Percentiles rank a stretch among this genome's conserved stretches.
These are phyloP conservation scores for Netelia fuscicornis DNA, from an alignment of 2,888 invertebrate species.

Conservation along the genomic window DNA sequence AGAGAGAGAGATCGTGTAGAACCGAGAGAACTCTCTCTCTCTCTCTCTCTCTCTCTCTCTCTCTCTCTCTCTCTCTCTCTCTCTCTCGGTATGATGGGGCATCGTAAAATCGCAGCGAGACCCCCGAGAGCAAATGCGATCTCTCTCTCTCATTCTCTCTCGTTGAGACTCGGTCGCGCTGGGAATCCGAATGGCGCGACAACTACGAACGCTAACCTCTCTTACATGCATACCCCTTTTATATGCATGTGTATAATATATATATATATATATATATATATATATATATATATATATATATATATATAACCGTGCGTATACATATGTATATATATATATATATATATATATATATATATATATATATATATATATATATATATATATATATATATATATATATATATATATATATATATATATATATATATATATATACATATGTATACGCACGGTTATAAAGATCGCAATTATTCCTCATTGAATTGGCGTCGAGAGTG, in stretches of 20 bases:
- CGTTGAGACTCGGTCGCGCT: slow-evolving; percentile 40
- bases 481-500: slow-evolving; percentile 65
- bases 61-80: not conserved
- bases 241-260: slow-evolving; percentile 15
- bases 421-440: not conserved
- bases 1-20: not conserved
- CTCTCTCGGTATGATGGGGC: slow-evolving; percentile 9
- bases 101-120: slow-evolving; percentile 55
- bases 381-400: slow-evolving; percentile 13
- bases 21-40: slow-evolving; percentile 2
- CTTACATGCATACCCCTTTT: slow-evolving; percentile 13
- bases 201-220: slow-evolving; percentile 51
- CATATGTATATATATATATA: slow-evolving; percentile 15
- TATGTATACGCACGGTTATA: slow-evolving; percentile 56
- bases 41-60: not conserved
- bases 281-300: not conserved
- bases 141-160: not conserved
- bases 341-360: slow-evolving; percentile 13
- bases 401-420: slow-evolving; percentile 11
- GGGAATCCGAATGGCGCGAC: slow-evolving; percentile 58
- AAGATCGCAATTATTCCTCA: slow-evolving; percentile 69
- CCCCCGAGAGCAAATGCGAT: slow-evolving; percentile 29
- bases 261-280: not conserved
- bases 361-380: slow-evolving; percentile 13
- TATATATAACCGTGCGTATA: slow-evolving; percentile 12